Conservation (phyloP, 2,888 invertebrate species). For the Agriopis leucophaearia region DNA sequence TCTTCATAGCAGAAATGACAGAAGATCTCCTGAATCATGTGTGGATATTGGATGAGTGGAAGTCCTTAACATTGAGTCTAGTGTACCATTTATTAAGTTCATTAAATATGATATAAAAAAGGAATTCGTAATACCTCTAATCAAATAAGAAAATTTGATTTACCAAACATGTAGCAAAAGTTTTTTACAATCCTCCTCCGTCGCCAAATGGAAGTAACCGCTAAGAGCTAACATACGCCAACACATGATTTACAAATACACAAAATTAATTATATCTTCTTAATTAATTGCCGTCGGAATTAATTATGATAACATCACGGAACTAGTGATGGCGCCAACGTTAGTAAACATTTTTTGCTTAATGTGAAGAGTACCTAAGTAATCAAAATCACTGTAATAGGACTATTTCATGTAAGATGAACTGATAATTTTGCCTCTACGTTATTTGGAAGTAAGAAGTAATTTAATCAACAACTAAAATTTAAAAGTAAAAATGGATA, state of each 20-base stretch:
- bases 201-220: constrained; percentile 13
- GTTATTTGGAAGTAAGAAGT: too few species aligned
- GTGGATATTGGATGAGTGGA: too few species aligned
- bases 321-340: constrained; percentile 33
- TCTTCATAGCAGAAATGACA: too few species aligned
- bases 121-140: neutral
- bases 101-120: neutral
- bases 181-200: constrained; percentile 12
- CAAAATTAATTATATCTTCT: constrained; percentile 30
- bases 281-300: constrained; percentile 36
- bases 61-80: too few species aligned
- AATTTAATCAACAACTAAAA: too few species aligned
- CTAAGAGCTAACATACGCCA: constrained; percentile 10
- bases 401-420: constrained; percentile 13
- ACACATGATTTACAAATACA: constrained; percentile 28
- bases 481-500: too few species aligned
- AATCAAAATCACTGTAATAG: constrained; percentile 27
- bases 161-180: neutral
- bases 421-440: too few species aligned
- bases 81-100: too few species aligned
- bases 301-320: constrained; percentile 36
- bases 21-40: too few species aligned
- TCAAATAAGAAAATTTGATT: neutral
- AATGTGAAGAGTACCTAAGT: constrained; percentile 18
- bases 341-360: constrained; percentile 22